phyloP scores from a whole-genome alignment of 2,888 invertebrate genomes.

The Troides helena region DNA sequence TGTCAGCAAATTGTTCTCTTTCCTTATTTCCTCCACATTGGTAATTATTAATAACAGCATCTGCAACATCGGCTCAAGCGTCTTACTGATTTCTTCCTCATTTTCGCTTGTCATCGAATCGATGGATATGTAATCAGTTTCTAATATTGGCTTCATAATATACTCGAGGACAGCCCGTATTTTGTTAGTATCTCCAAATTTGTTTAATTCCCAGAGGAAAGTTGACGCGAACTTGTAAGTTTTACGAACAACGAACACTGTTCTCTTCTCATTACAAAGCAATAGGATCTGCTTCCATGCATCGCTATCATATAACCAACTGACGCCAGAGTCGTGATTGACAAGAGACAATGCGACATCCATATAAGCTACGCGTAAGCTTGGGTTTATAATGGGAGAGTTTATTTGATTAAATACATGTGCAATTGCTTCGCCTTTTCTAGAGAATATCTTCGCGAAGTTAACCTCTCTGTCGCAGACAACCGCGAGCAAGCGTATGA shows the following conservation, averaged over 20 bases:
- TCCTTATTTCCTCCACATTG: constrained; percentile 66
- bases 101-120: constrained; percentile 72
- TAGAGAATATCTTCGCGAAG: constrained; percentile 77
- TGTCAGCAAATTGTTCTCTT: constrained; percentile 50
- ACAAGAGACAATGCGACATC: constrained; percentile 82
- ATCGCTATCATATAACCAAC: constrained; percentile 82
- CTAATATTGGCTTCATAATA: constrained; percentile 81
- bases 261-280: constrained; percentile 83
- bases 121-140: constrained; percentile 74
- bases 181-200: constrained; percentile 65
- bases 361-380: constrained; percentile 84
- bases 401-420: constrained; percentile 53
- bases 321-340: constrained; percentile 82
- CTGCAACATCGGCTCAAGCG: constrained; percentile 79
- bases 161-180: constrained; percentile 70
- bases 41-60: constrained; percentile 79
- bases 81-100: constrained; percentile 73
- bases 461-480: constrained; percentile 80
- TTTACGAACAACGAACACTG: constrained; percentile 85
- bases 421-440: constrained; percentile 51
- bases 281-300: constrained; percentile 84
- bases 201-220: constrained; percentile 79
- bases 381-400: constrained; percentile 71
- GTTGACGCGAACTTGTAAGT: constrained; percentile 82
- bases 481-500: constrained; percentile 82